Conservation (phyloP, 2,888 invertebrate genomes). For the Volucella inanis region DNA sequence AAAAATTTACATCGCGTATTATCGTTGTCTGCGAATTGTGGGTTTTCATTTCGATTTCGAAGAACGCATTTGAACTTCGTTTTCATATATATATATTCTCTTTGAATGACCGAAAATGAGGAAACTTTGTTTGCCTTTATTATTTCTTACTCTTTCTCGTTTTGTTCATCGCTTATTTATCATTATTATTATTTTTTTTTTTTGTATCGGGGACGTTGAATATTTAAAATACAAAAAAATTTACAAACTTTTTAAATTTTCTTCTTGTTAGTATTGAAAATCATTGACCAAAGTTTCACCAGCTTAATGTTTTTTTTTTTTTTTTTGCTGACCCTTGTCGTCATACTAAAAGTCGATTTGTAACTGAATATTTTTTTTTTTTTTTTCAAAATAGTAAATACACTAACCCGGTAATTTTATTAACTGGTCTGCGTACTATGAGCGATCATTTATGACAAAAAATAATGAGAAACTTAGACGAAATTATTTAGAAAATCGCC, state of each 20-base stretch:
- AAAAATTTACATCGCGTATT: constrained; percentile 44
- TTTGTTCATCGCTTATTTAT: background rate
- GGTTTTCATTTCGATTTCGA: constrained; percentile 56
- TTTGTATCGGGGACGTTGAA: background rate
- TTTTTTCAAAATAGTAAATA: background rate
- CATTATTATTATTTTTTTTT: background rate
- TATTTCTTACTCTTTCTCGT: constrained; percentile 16
- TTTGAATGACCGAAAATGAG: constrained; percentile 46
- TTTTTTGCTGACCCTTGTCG: background rate
- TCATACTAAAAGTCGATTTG: background rate
- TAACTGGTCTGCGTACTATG: background rate
- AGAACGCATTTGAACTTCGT: constrained; percentile 51
- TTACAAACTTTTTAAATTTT: background rate
- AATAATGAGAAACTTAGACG: constrained; percentile 6
- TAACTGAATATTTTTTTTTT: background rate
- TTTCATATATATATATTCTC: constrained; percentile 5
- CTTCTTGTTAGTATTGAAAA: constrained; percentile 19
- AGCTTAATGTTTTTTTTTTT: background rate
- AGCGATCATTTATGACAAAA: background rate
- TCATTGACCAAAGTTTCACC: constrained; percentile 10
- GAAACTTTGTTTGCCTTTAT: constrained; percentile 62
- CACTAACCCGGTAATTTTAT: constrained; percentile 1
- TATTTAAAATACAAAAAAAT: background rate
- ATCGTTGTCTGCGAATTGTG: constrained; percentile 53
- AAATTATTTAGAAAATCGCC: constrained; percentile 32